Conservation (phyloP, 2,113 vertebrate genomes). For the Pavo muticus region DNA sequence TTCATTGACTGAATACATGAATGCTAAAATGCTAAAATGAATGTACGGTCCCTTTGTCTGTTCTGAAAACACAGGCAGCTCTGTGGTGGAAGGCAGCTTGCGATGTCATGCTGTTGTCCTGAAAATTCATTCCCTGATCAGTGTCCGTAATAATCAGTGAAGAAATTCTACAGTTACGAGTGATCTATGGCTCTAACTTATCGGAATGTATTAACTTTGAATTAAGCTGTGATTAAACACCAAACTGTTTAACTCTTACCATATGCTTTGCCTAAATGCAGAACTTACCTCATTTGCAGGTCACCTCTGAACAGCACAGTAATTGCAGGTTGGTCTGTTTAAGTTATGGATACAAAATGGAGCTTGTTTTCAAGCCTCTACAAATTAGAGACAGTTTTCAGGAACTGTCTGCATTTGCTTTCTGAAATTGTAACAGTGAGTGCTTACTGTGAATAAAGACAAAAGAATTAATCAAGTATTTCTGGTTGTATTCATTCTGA, state of each 20-base stretch:
- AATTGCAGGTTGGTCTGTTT: background rate
- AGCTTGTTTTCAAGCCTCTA: background rate
- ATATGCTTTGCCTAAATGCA: background rate
- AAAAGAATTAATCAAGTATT: background rate
- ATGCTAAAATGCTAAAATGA: background rate
- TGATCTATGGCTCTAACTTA: background rate
- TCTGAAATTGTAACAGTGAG: background rate
- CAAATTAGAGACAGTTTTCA: background rate
- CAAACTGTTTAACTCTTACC: background rate
- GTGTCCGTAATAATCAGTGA: background rate
- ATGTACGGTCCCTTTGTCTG: background rate
- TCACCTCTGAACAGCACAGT: background rate
- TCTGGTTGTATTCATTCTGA: background rate
- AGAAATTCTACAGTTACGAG: background rate
- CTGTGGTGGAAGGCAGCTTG: background rate
- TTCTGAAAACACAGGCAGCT: background rate
- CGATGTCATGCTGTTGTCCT: background rate
- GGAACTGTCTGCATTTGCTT: background rate
- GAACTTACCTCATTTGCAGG: background rate
- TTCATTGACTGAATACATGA: background rate
- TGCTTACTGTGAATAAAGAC: background rate
- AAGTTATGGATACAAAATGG: background rate
- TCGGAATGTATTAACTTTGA: background rate
- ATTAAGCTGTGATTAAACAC: background rate
- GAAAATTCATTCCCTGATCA: background rate